Conservation (phyloP, 2,113 vertebrate species). For the Psittacus erithacus region DNA sequence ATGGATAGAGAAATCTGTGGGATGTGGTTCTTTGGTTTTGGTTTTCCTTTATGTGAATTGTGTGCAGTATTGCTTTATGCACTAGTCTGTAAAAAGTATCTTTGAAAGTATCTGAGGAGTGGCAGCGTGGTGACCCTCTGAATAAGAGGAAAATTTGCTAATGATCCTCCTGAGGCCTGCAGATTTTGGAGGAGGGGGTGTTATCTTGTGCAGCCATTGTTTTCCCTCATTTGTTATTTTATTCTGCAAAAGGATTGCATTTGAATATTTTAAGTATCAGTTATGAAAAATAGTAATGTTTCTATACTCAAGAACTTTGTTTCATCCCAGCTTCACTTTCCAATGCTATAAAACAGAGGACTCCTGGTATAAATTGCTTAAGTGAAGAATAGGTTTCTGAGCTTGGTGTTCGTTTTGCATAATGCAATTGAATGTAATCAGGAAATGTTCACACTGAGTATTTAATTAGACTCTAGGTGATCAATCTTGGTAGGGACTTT, state of each 20-base stretch:
- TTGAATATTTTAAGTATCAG: neutral
- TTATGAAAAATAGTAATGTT: neutral
- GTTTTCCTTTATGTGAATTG: neutral
- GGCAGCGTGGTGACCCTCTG: neutral
- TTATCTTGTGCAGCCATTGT: neutral
- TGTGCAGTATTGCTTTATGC: neutral
- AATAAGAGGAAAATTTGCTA: neutral
- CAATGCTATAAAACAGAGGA: neutral
- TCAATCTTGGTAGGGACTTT: conserved; percentile 16
- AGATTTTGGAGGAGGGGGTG: neutral
- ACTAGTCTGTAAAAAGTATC: neutral
- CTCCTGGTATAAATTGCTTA: neutral
- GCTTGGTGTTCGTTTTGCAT: neutral
- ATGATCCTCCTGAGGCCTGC: neutral
- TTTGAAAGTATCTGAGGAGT: neutral
- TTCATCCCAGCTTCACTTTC: neutral
- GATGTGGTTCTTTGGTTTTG: neutral
- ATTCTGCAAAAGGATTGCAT: neutral
- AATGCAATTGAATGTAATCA: conserved; percentile 25
- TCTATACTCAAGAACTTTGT: neutral
- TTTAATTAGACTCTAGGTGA: conserved; percentile 42
- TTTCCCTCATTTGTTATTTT: neutral
- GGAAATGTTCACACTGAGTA: conserved; percentile 9
- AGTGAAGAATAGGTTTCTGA: neutral
- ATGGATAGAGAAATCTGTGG: neutral